Evolutionary conservation across 30 jellyfish, hydroid and myxozoan genomes (phyloP).

Genomic region (Cassiopea andromeda): DNA sequence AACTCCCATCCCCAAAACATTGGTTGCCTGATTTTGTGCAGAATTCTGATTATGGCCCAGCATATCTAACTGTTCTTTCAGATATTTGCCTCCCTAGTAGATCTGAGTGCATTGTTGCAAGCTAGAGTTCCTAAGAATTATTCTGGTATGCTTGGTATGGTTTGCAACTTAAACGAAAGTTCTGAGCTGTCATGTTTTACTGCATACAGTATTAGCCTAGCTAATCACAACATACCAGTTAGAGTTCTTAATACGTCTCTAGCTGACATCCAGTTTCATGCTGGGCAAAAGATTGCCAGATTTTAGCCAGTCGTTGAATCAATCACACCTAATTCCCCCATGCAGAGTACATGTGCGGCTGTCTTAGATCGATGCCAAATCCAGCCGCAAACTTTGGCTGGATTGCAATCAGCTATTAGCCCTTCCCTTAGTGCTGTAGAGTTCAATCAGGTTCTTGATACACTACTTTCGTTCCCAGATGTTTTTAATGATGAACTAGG

Average conservation of each 20-base stretch:
- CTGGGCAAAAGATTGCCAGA: conserved; percentile 21
- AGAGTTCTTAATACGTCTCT: conserved; percentile 8
- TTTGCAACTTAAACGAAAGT: not conserved
- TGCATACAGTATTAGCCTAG: conserved; percentile 17
- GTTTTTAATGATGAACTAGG: conserved; percentile 48
- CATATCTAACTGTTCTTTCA: not conserved
- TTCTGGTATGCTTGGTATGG: conserved; percentile 13
- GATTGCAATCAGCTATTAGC: conserved; percentile 28
- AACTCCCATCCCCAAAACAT: not conserved
- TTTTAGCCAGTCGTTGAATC: conserved; percentile 11
- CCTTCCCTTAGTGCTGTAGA: conserved; percentile 39
- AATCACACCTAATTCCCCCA: conserved; percentile 18
- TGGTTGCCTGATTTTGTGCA: conserved; percentile 23
- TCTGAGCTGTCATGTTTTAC: not conserved
- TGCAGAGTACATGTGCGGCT: conserved; percentile 33
- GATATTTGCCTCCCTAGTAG: conserved; percentile 20
- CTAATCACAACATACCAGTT: conserved; percentile 8
- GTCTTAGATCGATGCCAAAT: not conserved
- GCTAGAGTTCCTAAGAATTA: conserved; percentile 10
- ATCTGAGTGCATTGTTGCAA: conserved; percentile 15
- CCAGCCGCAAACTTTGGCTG: conserved; percentile 20
- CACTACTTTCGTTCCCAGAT: conserved; percentile 46
- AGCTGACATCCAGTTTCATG: conserved; percentile 15
- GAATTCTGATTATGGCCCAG: conserved; percentile 38
- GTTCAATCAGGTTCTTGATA: conserved; percentile 18